Evolutionary conservation across 1,140 invertebrate genomes (phyloP).

Genomic region (Steinernema khuongi): DNA sequence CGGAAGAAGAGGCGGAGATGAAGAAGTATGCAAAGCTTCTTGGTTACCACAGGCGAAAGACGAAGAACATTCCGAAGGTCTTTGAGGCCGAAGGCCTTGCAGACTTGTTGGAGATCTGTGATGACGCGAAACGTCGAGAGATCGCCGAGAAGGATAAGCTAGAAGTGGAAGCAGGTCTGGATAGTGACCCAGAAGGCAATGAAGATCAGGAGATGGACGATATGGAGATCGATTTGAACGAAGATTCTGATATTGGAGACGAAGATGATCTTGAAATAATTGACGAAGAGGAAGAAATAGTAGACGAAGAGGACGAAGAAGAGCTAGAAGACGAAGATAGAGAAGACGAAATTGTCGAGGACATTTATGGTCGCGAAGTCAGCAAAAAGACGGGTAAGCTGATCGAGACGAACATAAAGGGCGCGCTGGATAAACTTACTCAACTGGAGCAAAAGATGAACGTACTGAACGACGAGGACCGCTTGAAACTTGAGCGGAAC

Average conservation of each 20-base stretch:
- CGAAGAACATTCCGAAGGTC: background rate
- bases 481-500: background rate
- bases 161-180: background rate
- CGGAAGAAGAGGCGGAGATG: conserved; percentile 1
- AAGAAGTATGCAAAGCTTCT: conserved; percentile 1
- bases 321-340: background rate
- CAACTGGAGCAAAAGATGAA: background rate
- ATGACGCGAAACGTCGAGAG: background rate
- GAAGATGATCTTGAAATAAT: background rate
- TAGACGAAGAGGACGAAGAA: background rate
- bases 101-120: background rate
- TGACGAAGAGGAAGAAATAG: background rate
- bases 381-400: conserved; percentile 2
- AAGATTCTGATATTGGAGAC: background rate
- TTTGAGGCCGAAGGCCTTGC: background rate
- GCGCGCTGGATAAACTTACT: background rate
- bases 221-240: background rate
- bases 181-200: background rate
- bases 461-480: conserved; percentile 2
- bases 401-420: background rate
- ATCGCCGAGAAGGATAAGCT: background rate
- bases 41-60: background rate
- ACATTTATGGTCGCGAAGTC: background rate
- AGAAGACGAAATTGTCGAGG: background rate
- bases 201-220: background rate